Percentiles rank a stretch among this genome's conserved stretches.
Evolutionary conservation across 2,113 vertebrate species (phyloP).

Genomic region (Pycnonotus jocosus): DNA sequence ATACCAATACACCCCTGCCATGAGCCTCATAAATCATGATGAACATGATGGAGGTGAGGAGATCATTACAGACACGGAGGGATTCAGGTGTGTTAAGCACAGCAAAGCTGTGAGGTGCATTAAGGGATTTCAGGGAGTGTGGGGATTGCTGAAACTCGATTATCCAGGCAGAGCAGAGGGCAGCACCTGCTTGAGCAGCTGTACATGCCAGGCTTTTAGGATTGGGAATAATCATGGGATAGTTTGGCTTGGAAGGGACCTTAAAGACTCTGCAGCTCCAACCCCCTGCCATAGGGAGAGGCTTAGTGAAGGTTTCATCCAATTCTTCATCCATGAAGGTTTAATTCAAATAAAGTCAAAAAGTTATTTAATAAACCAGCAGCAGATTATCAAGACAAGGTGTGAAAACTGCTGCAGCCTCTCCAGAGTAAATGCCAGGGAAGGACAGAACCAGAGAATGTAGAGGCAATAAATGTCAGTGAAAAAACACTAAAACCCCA

Average conservation of each 20-base stretch:
- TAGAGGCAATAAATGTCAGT: background rate
- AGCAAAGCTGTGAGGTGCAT: background rate
- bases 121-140: background rate
- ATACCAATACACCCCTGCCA: background rate
- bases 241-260: background rate
- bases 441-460: background rate
- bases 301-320: background rate
- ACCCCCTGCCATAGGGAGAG: fast-evolving
- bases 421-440: background rate
- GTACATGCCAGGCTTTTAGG: background rate
- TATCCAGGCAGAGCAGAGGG: background rate
- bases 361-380: background rate
- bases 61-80: background rate
- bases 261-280: background rate
- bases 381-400: background rate
- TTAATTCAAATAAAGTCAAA: background rate
- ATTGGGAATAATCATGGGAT: background rate
- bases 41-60: background rate
- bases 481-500: background rate
- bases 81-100: background rate
- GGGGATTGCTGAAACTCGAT: background rate
- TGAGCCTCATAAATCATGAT: background rate
- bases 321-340: background rate
- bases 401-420: background rate
- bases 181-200: background rate